Base-by-base conservation (phyloP, 2,888 invertebrate species). In the Hirtodrosophila cameraria region DNA sequence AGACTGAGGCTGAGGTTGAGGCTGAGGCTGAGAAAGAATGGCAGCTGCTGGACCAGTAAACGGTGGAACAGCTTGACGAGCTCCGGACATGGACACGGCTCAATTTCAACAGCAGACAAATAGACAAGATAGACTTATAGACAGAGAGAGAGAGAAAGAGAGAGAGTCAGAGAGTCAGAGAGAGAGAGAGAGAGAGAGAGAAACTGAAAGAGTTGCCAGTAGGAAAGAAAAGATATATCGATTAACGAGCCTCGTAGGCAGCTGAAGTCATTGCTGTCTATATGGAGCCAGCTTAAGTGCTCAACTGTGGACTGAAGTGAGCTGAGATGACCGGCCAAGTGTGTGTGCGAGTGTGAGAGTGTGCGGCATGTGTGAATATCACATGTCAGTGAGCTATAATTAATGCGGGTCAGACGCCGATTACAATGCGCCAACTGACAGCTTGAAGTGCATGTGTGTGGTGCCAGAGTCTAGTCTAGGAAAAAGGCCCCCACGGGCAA, bases 391-490 rank as follows among this genome's bases (percentile, higher is more conserved):
- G 80, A 82, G 86, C 74, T 83, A 85, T 83, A 83, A 83, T 83
- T 83, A 83, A 83, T 86, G 84, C 82, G 82, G 82, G 86, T 86
- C 82, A 83, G 86, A 81, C 75, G 79, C 84, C 82, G 86, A 86
- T 82, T 86, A 86, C 86, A 84, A 84, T 86, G 82, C 84, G 76
- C 84, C 78, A 75, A 72, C 86, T 81, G 80, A 81, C 85, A 81
- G 80, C 80, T 65, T 85, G 63, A 79, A 81, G 80, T 82, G 85
- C 70, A 75, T 65, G 61, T 73, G 74, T 72, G 54, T 67, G 25
- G 59, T 58, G 69, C 60, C 59, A 71, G 41, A 70, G 41, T 43
- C 46, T 36, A 57, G 43, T 42, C 53, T 30, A 38, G 15, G 49
- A 42, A 42, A 31, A 42, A 31, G 43, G 4, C 6, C 18, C 16